These are phyloP conservation scores for Porites rus DNA, from an alignment of 92 coral and sea anemone genomes.

Conservation along the genomic window DNA sequence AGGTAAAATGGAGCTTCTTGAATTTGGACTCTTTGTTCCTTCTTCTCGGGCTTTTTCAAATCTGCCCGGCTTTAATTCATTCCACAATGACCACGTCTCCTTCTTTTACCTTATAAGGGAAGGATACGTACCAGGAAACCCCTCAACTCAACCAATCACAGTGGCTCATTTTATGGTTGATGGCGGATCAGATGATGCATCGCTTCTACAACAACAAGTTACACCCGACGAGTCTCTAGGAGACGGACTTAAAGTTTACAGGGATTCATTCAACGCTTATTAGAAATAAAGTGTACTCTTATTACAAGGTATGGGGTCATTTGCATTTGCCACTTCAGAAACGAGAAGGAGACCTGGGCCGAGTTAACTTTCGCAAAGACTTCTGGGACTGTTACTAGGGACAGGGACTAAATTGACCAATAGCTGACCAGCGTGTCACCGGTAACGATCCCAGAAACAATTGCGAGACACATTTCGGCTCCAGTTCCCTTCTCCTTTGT, in stretches of 20 bases:
- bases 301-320: constrained; percentile 24
- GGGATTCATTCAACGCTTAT: constrained; percentile 97
- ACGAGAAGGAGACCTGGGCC: too few species aligned
- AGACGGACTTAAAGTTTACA: constrained; percentile 97
- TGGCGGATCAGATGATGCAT: constrained; percentile 94
- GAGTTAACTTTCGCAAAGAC: too few species aligned
- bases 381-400: too few species aligned
- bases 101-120: constrained; percentile 66
- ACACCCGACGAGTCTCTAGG: constrained; percentile 94
- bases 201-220: constrained; percentile 77
- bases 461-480: too few species aligned
- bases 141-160: constrained; percentile 82
- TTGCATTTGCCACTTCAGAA: neutral
- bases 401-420: too few species aligned
- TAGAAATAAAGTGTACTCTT: constrained; percentile 40
- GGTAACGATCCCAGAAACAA: too few species aligned
- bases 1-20: constrained; percentile 58
- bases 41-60: neutral
- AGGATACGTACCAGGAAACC: constrained; percentile 95
- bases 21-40: neutral
- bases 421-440: too few species aligned
- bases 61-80: too few species aligned
- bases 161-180: constrained; percentile 96
- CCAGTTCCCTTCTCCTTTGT: too few species aligned
- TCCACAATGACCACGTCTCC: neutral